Evolutionary conservation across 2,113 vertebrate species (phyloP).

Genomic region (Butorides virescens): DNA sequence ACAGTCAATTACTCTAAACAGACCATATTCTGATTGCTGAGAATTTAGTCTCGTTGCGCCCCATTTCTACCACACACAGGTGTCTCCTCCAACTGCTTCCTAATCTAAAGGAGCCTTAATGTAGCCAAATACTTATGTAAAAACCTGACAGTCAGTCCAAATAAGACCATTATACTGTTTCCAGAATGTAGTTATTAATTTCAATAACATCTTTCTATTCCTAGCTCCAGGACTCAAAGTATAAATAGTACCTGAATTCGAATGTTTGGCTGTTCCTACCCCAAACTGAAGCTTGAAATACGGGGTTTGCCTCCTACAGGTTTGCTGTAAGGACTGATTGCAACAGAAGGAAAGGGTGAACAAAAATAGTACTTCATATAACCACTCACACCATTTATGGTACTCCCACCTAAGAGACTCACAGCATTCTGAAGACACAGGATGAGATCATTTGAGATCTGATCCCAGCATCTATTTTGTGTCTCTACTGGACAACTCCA

Average conservation of each 20-base stretch:
- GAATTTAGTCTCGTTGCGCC: background rate
- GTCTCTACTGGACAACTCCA: background rate
- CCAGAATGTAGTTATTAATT: background rate
- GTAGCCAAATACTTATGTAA: background rate
- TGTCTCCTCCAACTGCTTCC: background rate
- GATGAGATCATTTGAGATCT: conserved; percentile 37
- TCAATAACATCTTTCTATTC: background rate
- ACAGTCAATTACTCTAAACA: background rate
- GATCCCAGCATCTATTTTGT: conserved; percentile 9
- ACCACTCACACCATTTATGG: conserved; percentile 42
- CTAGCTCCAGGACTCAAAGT: background rate
- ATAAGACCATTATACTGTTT: background rate
- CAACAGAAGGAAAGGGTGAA: conserved; percentile 34
- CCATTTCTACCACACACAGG: background rate
- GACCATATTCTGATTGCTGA: background rate
- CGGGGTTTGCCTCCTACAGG: background rate
- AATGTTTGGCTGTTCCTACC: background rate
- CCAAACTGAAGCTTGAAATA: background rate
- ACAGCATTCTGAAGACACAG: background rate
- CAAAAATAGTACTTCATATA: conserved; percentile 49
- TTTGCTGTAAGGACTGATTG: conserved; percentile 12
- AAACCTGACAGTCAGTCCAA: background rate
- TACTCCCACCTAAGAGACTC: background rate
- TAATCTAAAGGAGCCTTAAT: background rate
- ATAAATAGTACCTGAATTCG: conserved; percentile 6